phyloP scores from a whole-genome alignment of 2,888 invertebrate genomes.

The Drosophila ezoana region DNA sequence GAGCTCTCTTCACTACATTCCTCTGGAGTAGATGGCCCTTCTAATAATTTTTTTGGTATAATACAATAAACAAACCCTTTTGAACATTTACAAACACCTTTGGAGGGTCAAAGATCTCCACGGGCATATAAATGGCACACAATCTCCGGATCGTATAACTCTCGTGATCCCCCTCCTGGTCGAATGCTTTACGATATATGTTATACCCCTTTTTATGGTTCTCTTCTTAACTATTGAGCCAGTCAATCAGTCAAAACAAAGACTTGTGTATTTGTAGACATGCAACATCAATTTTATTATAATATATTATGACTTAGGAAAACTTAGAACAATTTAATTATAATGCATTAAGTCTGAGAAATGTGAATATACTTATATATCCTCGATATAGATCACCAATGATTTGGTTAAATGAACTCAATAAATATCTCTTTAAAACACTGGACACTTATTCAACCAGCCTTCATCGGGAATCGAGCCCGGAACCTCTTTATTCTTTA shows the following conservation, averaged over 20 bases:
- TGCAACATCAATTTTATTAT: constrained; percentile 43
- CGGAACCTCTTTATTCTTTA: constrained; percentile 20
- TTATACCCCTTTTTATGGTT: too few species aligned
- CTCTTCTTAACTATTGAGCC: too few species aligned
- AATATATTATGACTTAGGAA: constrained; percentile 9
- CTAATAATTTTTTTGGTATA: too few species aligned
- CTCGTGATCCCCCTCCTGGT: too few species aligned
- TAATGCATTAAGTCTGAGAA: constrained; percentile 9
- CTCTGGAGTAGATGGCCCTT: too few species aligned
- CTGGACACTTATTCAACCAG: constrained; percentile 60
- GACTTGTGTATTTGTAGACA: not conserved
- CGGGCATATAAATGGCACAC: too few species aligned
- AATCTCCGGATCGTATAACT: too few species aligned
- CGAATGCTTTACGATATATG: too few species aligned
- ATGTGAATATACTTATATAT: constrained; percentile 19
- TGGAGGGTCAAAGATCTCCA: too few species aligned
- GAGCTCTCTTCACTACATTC: too few species aligned
- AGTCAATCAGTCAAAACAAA: not conserved
- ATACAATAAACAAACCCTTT: too few species aligned
- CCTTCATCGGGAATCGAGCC: constrained; percentile 22
- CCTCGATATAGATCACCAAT: constrained; percentile 12
- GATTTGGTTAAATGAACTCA: constrained; percentile 22
- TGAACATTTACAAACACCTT: too few species aligned
- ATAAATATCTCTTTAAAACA: constrained; percentile 36
- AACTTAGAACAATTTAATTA: constrained; percentile 26